Evolutionary conservation across 2,888 invertebrate species (phyloP), one percentile per base, ranked within the genome.

Genomic region (Apodemia mormo): DNA sequence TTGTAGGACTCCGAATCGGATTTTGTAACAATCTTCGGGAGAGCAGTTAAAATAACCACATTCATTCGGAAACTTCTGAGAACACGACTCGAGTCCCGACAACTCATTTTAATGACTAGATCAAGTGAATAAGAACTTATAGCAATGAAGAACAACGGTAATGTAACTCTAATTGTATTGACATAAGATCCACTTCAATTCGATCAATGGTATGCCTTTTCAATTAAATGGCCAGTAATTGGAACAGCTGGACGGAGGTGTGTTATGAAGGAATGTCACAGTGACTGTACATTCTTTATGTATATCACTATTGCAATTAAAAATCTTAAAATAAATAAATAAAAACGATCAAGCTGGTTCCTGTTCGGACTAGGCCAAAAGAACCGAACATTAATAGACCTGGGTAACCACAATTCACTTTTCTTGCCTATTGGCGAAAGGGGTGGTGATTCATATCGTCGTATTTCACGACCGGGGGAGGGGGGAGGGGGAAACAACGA

Each of bases 1-100:
- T 14, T 54, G 52, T 54, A 22, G 52, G 8, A 54, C 22, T 54
- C 8, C 37, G 37, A 64, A 75, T 77, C 76, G 82, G 82, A 83
- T 86, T 86, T 75, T 76, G 78, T 80, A 87, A 85, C 84, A 80
- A 77, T 82, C 80, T 83, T 81, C 78, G 77, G 80, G 81, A 82
- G 82, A 82, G 80, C 83, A 82, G 84, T 86, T 86, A 85, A 85
- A 87, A 87, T 86, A 89, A 86, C 83, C 82, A 87, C 86, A 86
- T 85, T 86, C 82, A 85, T 85, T 86, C 80, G 78, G 79, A 83
- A 88, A 85, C 80, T 90, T 88, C 85, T 82, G 70, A 77, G 85
- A 88, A 89, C 79, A 85, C n/a, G 52, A 85, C 76, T 58, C 30
- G 14, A 61, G 81, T 79, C 77, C 79, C 79, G 83, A 80, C 80